Conservation (phyloP, 2,888 invertebrate species). For the Orchesella flavescens region DNA sequence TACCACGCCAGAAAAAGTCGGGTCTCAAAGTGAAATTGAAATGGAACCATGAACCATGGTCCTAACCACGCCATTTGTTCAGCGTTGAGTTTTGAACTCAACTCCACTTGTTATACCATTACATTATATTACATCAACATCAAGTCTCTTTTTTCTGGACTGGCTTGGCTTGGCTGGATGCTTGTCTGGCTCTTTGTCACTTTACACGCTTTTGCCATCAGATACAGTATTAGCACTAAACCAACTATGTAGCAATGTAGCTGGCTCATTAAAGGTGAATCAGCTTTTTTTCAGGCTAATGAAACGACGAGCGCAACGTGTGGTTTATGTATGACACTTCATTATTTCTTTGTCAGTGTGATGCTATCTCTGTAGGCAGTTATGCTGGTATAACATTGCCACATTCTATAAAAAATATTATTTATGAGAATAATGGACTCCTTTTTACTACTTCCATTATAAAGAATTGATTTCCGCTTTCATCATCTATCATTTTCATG, state of each 20-base stretch:
- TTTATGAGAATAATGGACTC: neutral
- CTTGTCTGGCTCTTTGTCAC: neutral
- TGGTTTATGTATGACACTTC: constrained; percentile 47
- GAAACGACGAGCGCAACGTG: constrained; percentile 45
- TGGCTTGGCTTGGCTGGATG: neutral
- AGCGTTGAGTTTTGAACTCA: neutral
- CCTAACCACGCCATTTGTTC: constrained; percentile 16
- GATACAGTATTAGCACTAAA: constrained; percentile 25
- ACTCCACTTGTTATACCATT: neutral
- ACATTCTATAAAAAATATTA: neutral
- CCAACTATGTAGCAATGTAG: too few species aligned
- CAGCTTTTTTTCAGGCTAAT: constrained; percentile 36
- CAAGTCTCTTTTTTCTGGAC: too few species aligned
- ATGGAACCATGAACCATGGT: neutral
- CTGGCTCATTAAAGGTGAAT: constrained; percentile 61
- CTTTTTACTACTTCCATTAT: constrained; percentile 29
- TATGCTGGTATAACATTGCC: neutral
- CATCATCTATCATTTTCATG: constrained; percentile 44
- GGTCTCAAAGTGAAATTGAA: too few species aligned
- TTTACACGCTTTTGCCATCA: constrained; percentile 15
- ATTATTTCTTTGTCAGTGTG: constrained; percentile 46
- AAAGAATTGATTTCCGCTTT: constrained; percentile 60
- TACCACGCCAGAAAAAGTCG: too few species aligned
- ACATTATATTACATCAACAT: too few species aligned
- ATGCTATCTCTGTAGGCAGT: neutral